phyloP scores from a whole-genome alignment of 2,888 invertebrate species.

The Dendrolimus houi region DNA sequence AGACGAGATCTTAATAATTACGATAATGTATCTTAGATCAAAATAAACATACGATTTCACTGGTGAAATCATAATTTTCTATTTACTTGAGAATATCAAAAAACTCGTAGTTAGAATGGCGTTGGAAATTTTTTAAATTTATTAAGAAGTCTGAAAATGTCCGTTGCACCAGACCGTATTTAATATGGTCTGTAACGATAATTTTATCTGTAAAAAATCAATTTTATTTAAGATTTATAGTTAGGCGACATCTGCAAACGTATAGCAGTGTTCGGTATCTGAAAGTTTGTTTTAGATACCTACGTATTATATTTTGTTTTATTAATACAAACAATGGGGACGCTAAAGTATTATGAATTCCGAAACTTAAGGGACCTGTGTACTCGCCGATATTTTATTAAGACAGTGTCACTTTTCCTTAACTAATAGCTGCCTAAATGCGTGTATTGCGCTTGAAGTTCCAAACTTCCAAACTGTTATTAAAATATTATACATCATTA shows the following conservation, averaged over 20 bases:
- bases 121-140: conserved; percentile 55
- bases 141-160: conserved; percentile 62
- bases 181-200: conserved; percentile 60
- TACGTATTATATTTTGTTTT: conserved; percentile 39
- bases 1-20: conserved; percentile 8
- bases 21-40: conserved; percentile 33
- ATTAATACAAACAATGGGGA: conserved; percentile 17
- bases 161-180: conserved; percentile 54
- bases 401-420: conserved; percentile 17
- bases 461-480: neutral
- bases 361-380: conserved; percentile 43
- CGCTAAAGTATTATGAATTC: conserved; percentile 47
- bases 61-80: conserved; percentile 56
- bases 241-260: conserved; percentile 53
- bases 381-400: conserved; percentile 3
- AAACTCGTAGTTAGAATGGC: conserved; percentile 62
- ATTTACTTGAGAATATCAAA: conserved; percentile 57
- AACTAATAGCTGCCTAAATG: conserved; percentile 25
- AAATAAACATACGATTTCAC: conserved; percentile 44
- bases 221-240: conserved; percentile 65
- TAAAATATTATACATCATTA: too few species aligned
- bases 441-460: conserved; percentile 25
- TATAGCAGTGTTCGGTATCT: conserved; percentile 42
- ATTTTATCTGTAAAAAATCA: conserved; percentile 57
- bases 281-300: conserved; percentile 38